These are phyloP conservation scores for Notoglanidium macrostoma DNA, from an alignment of 2,797 vertebrate species.

Conservation along the genomic window DNA sequence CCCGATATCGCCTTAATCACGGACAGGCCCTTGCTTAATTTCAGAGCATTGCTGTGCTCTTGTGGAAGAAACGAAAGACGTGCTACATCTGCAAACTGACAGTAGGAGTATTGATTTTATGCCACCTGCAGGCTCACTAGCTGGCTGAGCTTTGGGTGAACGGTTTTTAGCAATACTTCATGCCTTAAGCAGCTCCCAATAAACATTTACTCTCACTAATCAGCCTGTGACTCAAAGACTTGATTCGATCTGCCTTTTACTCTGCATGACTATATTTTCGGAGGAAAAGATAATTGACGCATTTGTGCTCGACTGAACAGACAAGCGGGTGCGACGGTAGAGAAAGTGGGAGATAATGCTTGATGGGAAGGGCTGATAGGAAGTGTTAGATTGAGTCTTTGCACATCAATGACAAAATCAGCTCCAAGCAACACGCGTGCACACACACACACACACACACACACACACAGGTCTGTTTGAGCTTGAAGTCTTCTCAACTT, in stretches of 20 bases:
- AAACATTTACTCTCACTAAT: conserved; percentile 46
- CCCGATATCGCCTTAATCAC: background rate
- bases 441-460: background rate
- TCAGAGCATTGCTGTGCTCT: background rate
- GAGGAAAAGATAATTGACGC: conserved; percentile 35
- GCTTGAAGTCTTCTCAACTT: background rate
- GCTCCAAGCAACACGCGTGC: too few relatives aligned
- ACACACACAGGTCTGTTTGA: background rate
- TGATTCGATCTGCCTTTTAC: conserved; percentile 34
- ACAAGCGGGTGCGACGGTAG: conserved; percentile 1
- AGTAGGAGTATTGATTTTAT: conserved; percentile 25
- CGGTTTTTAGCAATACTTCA: conserved; percentile 18
- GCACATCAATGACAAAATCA: background rate
- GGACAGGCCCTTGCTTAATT: background rate
- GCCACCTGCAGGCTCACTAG: conserved; percentile 16
- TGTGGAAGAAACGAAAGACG: conserved; percentile 5
- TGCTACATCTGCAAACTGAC: conserved; percentile 3
- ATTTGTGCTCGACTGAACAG: conserved; percentile 24
- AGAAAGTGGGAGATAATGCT: background rate
- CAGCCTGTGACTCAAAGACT: conserved; percentile 31
- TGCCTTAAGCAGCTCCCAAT: conserved; percentile 33
- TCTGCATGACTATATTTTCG: conserved; percentile 28
- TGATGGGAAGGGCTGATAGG: background rate
- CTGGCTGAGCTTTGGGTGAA: conserved; percentile 14
- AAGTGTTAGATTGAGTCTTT: background rate